A percentile compares a stretch with the other conserved stretches of the same genome.
These are phyloP conservation scores for Philhelius pedissequus DNA, from an alignment of 2,888 invertebrate species.

Conservation along the genomic window DNA sequence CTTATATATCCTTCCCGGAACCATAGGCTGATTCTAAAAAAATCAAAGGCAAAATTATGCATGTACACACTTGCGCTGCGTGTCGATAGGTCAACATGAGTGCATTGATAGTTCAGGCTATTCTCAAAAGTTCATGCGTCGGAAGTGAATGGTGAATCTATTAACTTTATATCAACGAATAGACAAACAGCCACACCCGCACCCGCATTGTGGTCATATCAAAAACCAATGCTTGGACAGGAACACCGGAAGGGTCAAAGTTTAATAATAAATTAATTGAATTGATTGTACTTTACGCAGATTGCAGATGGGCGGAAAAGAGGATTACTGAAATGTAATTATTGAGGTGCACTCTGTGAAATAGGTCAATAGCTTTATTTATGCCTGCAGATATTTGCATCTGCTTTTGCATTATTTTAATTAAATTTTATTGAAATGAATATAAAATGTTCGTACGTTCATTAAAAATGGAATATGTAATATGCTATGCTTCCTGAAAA, in stretches of 20 bases:
- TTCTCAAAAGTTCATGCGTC: conserved; percentile 28
- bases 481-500: neutral
- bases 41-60: neutral
- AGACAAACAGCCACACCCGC: conserved; percentile 5
- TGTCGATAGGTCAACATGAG: neutral
- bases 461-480: conserved; percentile 23
- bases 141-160: neutral
- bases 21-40: neutral
- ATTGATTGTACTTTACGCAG: conserved; percentile 22
- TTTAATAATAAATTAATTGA: conserved; percentile 50
- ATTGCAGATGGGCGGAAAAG: neutral
- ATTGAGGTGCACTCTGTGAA: neutral
- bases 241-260: conserved; percentile 21
- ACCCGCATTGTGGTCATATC: conserved; percentile 16
- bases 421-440: conserved; percentile 46
- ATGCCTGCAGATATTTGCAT: neutral
- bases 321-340: conserved; percentile 6
- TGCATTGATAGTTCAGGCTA: neutral
- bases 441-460: conserved; percentile 24
- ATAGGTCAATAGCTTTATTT: conserved; percentile 24
- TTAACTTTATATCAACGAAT: conserved; percentile 22
- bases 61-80: neutral
- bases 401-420: conserved; percentile 35
- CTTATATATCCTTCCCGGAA: neutral
- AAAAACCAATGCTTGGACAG: conserved; percentile 3